Evolutionary conservation across 2,888 invertebrate genomes (phyloP).

Genomic region (Tinea pellionella): DNA sequence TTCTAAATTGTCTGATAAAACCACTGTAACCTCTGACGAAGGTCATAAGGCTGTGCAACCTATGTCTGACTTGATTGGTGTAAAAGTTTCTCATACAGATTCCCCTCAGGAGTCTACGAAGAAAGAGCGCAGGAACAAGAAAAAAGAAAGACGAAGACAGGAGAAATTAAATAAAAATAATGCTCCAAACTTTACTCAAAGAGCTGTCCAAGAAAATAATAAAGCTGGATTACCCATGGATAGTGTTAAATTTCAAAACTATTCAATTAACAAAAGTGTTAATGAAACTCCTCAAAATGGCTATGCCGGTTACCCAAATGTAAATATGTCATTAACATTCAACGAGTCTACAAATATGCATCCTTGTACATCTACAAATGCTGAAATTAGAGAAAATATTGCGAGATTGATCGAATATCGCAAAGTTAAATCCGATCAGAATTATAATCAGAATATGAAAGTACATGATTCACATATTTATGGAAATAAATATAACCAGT

Average conservation of each 20-base stretch:
- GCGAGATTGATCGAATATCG: constrained; percentile 40
- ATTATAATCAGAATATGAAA: not conserved
- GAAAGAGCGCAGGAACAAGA: constrained; percentile 15
- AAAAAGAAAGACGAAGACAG: constrained; percentile 16
- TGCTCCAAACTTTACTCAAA: not conserved
- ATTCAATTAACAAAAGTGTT: no score
- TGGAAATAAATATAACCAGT: not conserved
- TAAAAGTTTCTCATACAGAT: constrained; percentile 32
- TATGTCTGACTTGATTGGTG: constrained; percentile 37
- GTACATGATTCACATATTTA: constrained; percentile 3
- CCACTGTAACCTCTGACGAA: constrained; percentile 18
- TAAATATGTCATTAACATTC: no score
- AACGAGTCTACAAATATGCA: not conserved
- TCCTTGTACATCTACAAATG: constrained; percentile 14
- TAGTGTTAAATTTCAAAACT: no score
- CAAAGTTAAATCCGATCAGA: constrained; percentile 23
- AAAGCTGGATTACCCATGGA: no score
- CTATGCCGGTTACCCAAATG: no score
- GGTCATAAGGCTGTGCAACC: constrained; percentile 21
- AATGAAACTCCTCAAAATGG: no score
- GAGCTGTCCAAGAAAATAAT: no score
- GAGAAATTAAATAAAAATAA: constrained; percentile 13
- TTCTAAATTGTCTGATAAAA: not conserved
- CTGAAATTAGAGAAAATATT: constrained; percentile 38
- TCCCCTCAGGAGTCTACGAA: constrained; percentile 10